phyloP scores from a whole-genome alignment of 2,888 invertebrate genomes.

The Salpingus planirostris region DNA sequence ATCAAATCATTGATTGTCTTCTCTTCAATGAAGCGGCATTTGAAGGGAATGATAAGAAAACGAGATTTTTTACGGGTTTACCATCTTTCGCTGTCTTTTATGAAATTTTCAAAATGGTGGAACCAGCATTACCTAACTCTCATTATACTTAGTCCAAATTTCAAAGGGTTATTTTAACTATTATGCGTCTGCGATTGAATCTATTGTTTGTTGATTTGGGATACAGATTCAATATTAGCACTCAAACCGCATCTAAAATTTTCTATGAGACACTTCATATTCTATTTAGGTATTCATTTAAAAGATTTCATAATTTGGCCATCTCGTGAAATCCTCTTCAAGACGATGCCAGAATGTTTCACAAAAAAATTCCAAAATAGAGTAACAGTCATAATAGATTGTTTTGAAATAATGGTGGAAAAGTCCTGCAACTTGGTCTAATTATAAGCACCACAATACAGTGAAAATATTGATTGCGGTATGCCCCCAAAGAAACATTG shows the following conservation, averaged over 20 bases:
- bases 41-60: background rate
- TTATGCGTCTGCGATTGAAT: background rate
- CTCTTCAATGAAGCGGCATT: background rate
- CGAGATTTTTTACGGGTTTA: background rate
- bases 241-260: background rate
- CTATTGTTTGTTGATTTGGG: background rate
- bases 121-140: background rate
- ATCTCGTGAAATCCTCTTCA: background rate
- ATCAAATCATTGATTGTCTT: too few relatives aligned
- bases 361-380: background rate
- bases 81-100: background rate
- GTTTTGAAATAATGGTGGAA: background rate
- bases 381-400: background rate
- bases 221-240: background rate
- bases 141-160: too few relatives aligned
- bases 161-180: background rate
- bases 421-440: background rate
- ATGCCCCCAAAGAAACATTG: background rate
- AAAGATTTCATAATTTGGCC: background rate
- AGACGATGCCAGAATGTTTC: background rate
- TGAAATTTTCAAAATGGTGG: background rate
- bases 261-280: background rate
- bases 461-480: background rate
- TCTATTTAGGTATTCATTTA: background rate
- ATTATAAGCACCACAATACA: background rate